A percentile compares a stretch with the other conserved stretches of the same genome.
Conservation (phyloP, 2,113 vertebrate species). For the Tonatia bakeri region DNA sequence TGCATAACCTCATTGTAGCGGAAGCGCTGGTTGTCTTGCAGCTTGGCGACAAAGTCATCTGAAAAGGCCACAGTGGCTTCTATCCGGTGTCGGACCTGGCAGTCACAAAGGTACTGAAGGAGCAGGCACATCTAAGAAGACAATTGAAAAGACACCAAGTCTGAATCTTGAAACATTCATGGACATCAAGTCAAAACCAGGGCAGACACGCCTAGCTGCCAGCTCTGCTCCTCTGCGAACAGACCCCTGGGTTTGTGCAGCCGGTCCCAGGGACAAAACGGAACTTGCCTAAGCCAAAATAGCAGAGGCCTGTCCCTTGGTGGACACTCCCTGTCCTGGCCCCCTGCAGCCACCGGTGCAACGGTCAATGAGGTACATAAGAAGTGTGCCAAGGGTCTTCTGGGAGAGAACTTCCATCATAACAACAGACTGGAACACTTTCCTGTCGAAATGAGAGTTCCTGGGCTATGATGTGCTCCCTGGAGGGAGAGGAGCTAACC, state of each 20-base stretch:
- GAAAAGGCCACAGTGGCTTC: constrained; percentile 98
- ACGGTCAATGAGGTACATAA: neutral
- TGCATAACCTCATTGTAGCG: constrained; percentile 99
- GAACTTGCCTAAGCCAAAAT: too few relatives aligned
- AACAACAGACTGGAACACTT: neutral
- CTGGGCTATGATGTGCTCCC: neutral
- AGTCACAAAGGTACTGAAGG: constrained; percentile 95
- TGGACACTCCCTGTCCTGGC: neutral
- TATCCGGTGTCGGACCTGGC: constrained; percentile 94
- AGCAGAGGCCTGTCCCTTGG: neutral
- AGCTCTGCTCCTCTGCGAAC: neutral
- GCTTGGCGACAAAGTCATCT: constrained; percentile 93
- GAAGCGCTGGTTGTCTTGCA: constrained; percentile 96
- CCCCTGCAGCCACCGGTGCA: neutral
- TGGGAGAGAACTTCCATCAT: neutral
- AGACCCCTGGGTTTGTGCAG: neutral
- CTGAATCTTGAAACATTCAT: neutral
- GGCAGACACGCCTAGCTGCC: neutral
- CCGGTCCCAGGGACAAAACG: neutral
- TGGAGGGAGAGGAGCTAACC: neutral
- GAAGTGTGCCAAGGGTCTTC: neutral
- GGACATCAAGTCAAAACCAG: too few relatives aligned
- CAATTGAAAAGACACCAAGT: neutral
- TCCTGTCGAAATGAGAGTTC: neutral
- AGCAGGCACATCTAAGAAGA: constrained; percentile 93